These are phyloP conservation scores for Poeciliopsis turneri DNA, from an alignment of 2,797 vertebrate genomes.

Conservation along the genomic window DNA sequence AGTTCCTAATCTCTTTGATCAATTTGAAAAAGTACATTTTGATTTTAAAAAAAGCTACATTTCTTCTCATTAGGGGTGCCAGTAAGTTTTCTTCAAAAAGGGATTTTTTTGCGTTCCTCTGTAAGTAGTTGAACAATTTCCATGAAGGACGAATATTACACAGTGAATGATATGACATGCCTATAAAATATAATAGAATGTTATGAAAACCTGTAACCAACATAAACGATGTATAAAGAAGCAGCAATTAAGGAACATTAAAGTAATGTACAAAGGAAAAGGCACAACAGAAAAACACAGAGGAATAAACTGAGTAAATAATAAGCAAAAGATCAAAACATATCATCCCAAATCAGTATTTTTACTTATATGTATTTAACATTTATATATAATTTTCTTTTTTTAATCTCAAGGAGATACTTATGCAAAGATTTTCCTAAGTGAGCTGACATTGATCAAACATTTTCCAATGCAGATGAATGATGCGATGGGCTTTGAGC, in stretches of 20 bases:
- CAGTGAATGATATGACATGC: not conserved
- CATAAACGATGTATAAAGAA: not conserved
- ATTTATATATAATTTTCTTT: not conserved
- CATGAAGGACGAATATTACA: not conserved
- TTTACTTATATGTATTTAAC: not conserved
- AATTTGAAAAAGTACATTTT: not conserved
- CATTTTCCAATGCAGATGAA: slow-evolving; percentile 88
- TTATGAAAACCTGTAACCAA: not conserved
- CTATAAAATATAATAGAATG: not conserved
- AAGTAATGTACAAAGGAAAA: not conserved
- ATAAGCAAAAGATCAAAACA: not conserved
- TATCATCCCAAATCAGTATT: not conserved
- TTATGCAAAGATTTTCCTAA: not conserved
- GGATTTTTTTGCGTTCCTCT: not conserved
- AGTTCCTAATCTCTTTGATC: not conserved
- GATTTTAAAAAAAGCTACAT: not conserved
- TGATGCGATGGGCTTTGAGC: slow-evolving; percentile 98
- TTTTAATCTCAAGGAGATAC: not conserved
- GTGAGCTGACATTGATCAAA: not conserved
- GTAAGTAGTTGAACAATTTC: not conserved
- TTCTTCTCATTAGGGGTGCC: not conserved
- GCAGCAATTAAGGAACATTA: not conserved
- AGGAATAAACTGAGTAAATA: not conserved
- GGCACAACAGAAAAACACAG: not conserved
- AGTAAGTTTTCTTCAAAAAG: not conserved